These are phyloP conservation scores for Fistularia commersonii DNA, from an alignment of 2,797 vertebrate genomes.

Conservation along the genomic window DNA sequence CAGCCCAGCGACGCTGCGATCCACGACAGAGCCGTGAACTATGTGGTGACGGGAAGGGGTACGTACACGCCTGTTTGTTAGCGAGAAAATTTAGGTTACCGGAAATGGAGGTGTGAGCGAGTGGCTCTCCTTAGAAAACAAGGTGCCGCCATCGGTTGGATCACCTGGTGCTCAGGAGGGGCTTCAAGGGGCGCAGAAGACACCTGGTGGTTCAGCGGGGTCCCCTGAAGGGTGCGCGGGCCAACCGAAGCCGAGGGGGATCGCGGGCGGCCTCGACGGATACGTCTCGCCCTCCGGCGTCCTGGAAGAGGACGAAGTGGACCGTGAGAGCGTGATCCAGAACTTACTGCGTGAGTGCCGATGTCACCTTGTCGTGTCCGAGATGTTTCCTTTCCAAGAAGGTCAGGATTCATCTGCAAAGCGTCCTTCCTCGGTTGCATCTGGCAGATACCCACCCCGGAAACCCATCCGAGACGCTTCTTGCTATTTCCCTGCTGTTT, in stretches of 20 bases:
- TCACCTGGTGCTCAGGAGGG: slow-evolving; percentile 16
- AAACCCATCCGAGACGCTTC: background rate
- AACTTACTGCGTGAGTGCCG: slow-evolving; percentile 65
- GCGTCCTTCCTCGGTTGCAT: no score
- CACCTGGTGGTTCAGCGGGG: slow-evolving; percentile 72
- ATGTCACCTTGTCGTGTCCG: background rate
- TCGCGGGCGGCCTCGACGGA: slow-evolving; percentile 37
- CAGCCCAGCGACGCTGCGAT: slow-evolving; percentile 83
- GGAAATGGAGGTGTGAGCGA: background rate
- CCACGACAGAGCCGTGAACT: slow-evolving; percentile 77
- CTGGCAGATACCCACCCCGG: no score
- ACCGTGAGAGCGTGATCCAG: slow-evolving; percentile 67
- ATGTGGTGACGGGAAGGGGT: slow-evolving; percentile 72
- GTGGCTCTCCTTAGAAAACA: slow-evolving; percentile 57
- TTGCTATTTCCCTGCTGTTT: background rate
- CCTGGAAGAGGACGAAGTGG: slow-evolving; percentile 72
- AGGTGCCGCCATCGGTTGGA: slow-evolving; percentile 21
- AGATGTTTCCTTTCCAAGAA: no score
- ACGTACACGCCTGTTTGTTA: background rate
- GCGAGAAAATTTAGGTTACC: no score
- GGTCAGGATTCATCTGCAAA: no score
- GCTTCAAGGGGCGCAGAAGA: slow-evolving; percentile 55
- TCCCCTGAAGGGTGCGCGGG: slow-evolving; percentile 59
- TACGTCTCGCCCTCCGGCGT: slow-evolving; percentile 44
- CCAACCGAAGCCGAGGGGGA: slow-evolving; percentile 42